Base-by-base conservation (phyloP, 2,888 invertebrate species). In the Eupithecia subumbrata region DNA sequence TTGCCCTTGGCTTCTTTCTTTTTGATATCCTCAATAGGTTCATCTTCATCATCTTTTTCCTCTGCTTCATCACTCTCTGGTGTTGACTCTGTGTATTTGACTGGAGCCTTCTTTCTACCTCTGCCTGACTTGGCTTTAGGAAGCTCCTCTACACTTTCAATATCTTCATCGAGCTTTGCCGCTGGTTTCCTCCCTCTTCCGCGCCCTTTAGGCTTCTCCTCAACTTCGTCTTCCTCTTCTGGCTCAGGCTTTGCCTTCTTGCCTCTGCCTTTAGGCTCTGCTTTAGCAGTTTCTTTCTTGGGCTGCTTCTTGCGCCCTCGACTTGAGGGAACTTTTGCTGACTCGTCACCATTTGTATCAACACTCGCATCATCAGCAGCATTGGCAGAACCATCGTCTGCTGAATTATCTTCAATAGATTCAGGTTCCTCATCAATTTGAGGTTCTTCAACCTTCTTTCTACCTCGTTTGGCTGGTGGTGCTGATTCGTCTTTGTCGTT, bases 1-100 rank as follows among this genome's bases (percentile, higher is more conserved):
- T 87, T 89, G 43, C 89, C 88, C 81, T 90, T 91, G 8, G 84
- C 75, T 81, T 90, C 91, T 77, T 91, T 93, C 78, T 92, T 92
- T 80, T 91, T 92, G n/a, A 88, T 86, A 75, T 90, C 87, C 43
- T 87, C 85, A 60, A 78, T 60, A 25, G 25, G 85, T 77, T 84
- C 82, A 78, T 87, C 86, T 12, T 89, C 88, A 70, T 89, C 87
- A 73, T 85, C 84, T 77, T 85, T 85, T 78, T 86, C 86, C 12
- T 88, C 88, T 78, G 83, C 79, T 69, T 77, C 77, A 72, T 87
- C 84, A 78, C 82, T 86, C 66, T 87, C 88, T 76, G 85, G 85
- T 69, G 82, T 81, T 72, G 87, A 87, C 76, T 90, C 91, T 56
- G 75, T 84, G 72, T 80, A 79, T 79, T 87, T 86, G 22, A 81